Evolutionary conservation across 2,113 vertebrate species (phyloP).

Genomic region (Etheostoma spectabile): DNA sequence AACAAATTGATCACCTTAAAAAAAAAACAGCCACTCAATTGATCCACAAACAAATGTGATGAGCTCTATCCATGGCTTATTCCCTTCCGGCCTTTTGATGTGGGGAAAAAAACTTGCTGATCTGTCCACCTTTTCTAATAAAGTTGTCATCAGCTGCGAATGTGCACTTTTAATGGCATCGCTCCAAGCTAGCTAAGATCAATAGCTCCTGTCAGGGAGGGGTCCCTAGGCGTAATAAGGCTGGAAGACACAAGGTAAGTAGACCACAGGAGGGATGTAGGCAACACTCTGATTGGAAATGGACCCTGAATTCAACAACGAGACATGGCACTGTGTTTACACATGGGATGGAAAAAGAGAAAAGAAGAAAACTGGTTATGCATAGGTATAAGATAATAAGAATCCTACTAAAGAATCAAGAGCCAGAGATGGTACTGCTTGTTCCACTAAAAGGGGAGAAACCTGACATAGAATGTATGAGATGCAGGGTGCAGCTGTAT

Average conservation of each 20-base stretch:
- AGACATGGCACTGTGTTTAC: conserved; percentile 32
- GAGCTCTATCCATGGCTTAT: conserved; percentile 44
- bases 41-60: conserved; percentile 57
- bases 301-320: conserved; percentile 17
- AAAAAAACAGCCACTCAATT: conserved; percentile 31
- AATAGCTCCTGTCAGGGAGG: conserved; percentile 65
- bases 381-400: not conserved
- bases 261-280: conserved; percentile 28
- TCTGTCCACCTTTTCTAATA: conserved; percentile 70
- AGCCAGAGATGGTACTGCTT: not conserved
- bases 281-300: conserved; percentile 22
- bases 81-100: conserved; percentile 51
- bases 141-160: conserved; percentile 71
- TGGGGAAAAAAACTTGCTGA: conserved; percentile 61
- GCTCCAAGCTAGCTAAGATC: conserved; percentile 65
- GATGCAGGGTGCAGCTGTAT: not conserved
- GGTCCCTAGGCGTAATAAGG: conserved; percentile 45
- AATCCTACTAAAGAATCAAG: not conserved
- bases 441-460: not conserved
- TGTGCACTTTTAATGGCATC: conserved; percentile 55
- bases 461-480: not conserved
- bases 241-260: conserved; percentile 52
- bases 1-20: conserved; percentile 51
- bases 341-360: not conserved
- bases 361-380: not conserved